A percentile compares a stretch with the other conserved stretches of the same genome.
Evolutionary conservation across 2,888 invertebrate species (phyloP).

Genomic region (Pterostichus madidus): DNA sequence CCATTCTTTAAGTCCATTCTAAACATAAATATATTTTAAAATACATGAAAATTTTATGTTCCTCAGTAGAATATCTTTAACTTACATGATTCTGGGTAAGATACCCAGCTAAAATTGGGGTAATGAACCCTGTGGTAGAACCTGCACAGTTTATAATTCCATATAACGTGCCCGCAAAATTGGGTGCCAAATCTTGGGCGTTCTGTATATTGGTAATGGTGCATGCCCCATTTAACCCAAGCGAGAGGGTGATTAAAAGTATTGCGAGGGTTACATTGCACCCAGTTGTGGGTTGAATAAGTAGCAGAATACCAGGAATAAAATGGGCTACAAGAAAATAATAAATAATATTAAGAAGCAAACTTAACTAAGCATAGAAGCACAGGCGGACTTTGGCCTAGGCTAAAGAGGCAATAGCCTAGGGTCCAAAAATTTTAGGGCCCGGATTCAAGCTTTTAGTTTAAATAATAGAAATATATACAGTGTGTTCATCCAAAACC

Average conservation of each 20-base stretch:
- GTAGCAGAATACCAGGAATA: conserved; percentile 78
- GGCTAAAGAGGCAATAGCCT: too few relatives aligned
- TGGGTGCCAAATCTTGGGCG: conserved; percentile 86
- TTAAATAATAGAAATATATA: too few relatives aligned
- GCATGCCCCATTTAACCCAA: conserved; percentile 80
- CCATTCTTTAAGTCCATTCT: conserved; percentile 90
- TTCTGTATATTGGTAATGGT: conserved; percentile 76
- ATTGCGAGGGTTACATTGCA: conserved; percentile 83
- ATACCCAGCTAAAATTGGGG: conserved; percentile 84
- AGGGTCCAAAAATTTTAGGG: too few relatives aligned
- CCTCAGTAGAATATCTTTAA: not conserved
- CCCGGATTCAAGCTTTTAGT: too few relatives aligned
- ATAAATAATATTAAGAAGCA: too few relatives aligned
- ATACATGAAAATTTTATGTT: too few relatives aligned
- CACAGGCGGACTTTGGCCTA: too few relatives aligned
- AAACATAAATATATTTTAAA: conserved; percentile 70
- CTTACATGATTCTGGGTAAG: conserved; percentile 79
- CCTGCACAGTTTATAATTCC: conserved; percentile 88
- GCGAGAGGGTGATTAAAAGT: conserved; percentile 82
- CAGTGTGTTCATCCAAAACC: too few relatives aligned
- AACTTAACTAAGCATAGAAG: too few relatives aligned
- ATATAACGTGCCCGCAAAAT: conserved; percentile 85
- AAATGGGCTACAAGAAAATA: conserved; percentile 73
- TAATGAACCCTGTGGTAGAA: conserved; percentile 84
- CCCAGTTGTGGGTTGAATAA: conserved; percentile 81